Evolutionary conservation across 2,888 invertebrate species (phyloP).

Genomic region (Melieria omissa): DNA sequence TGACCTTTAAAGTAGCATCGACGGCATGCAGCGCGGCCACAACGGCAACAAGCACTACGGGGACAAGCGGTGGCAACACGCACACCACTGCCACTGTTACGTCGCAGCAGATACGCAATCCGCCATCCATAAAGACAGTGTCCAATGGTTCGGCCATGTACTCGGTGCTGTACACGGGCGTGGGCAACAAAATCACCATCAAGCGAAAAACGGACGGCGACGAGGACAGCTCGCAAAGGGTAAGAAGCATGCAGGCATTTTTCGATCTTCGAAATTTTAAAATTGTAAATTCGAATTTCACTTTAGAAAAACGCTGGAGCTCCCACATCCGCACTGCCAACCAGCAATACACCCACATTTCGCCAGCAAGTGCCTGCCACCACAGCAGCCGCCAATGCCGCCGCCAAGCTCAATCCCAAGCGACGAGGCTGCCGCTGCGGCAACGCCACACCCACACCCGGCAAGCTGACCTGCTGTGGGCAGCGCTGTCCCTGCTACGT

Average conservation of each 20-base stretch:
- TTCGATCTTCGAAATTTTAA: background rate
- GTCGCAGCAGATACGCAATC: slow-evolving; percentile 50
- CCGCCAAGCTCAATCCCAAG: slow-evolving; percentile 63
- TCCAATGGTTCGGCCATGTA: slow-evolving; percentile 75
- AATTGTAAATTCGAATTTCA: slow-evolving; percentile 14
- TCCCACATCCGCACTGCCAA: slow-evolving; percentile 38
- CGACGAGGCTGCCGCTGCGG: slow-evolving; percentile 90
- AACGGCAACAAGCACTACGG: slow-evolving; percentile 33
- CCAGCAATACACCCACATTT: slow-evolving; percentile 16
- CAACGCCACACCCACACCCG: slow-evolving; percentile 87
- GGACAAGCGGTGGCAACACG: slow-evolving; percentile 39
- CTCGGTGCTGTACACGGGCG: slow-evolving; percentile 83
- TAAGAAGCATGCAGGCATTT: slow-evolving; percentile 51
- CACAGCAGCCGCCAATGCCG: background rate
- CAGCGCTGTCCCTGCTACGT: slow-evolving; percentile 95
- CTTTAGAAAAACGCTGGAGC: slow-evolving; percentile 43
- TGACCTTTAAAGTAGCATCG: slow-evolving; percentile 40
- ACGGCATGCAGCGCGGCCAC: slow-evolving; percentile 17
- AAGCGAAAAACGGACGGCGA: slow-evolving; percentile 79
- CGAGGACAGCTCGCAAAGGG: slow-evolving; percentile 64
- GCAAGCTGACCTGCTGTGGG: slow-evolving; percentile 92
- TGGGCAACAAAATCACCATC: slow-evolving; percentile 85
- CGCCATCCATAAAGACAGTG: slow-evolving; percentile 64
- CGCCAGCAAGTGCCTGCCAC: background rate
- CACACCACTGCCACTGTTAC: slow-evolving; percentile 42